Evolutionary conservation across 2,797 vertebrate genomes (phyloP).

Genomic region (Amphiprion clarkii): DNA sequence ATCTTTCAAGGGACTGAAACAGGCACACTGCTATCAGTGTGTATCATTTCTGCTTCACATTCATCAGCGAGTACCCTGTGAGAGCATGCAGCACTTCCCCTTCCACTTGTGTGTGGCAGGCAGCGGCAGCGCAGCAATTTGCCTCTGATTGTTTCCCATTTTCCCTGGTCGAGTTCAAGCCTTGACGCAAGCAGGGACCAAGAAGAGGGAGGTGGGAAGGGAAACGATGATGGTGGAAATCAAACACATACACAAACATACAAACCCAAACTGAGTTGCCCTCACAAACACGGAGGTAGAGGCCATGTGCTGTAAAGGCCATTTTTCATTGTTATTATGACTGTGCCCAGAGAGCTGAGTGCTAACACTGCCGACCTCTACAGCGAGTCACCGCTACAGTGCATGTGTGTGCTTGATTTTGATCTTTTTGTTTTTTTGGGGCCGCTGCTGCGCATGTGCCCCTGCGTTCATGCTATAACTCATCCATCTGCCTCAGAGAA

Average conservation of each 20-base stretch:
- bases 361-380: conserved; percentile 56
- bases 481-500: conserved; percentile 35
- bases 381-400: conserved; percentile 50
- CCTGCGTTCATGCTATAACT: conserved; percentile 39
- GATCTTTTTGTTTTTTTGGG: conserved; percentile 34
- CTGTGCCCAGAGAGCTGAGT: conserved; percentile 33
- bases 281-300: conserved; percentile 8
- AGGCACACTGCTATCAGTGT: conserved; percentile 70
- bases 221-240: conserved; percentile 24
- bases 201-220: not conserved
- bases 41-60: conserved; percentile 74
- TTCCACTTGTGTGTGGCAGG: conserved; percentile 58
- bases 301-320: conserved; percentile 31
- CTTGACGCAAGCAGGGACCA: conserved; percentile 19
- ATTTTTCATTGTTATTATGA: conserved; percentile 71
- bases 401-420: conserved; percentile 16
- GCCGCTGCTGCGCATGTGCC: conserved; percentile 4
- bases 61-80: conserved; percentile 68
- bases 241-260: conserved; percentile 25
- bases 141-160: conserved; percentile 77
- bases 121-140: conserved; percentile 68
- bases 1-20: conserved; percentile 67
- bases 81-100: conserved; percentile 65
- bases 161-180: conserved; percentile 55
- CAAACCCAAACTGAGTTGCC: conserved; percentile 8